phyloP scores from a whole-genome alignment of 1,140 invertebrate species.

The Platyura marginata region DNA sequence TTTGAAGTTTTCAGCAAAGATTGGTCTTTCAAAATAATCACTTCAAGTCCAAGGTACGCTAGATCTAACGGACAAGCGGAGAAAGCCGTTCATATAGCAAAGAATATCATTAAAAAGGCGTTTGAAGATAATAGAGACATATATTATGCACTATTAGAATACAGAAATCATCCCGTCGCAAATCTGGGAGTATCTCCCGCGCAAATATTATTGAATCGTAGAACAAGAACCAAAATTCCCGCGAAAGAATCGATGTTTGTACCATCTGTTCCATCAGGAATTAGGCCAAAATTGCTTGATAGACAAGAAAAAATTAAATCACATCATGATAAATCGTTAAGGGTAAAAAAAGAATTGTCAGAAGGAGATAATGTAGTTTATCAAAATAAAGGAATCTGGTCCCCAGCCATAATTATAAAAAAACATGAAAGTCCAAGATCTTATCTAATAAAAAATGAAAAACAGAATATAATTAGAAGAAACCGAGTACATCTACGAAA shows the following conservation, averaged over 20 bases:
- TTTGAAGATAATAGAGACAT: conserved; percentile 7
- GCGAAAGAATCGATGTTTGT: background rate
- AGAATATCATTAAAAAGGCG: conserved; percentile 12
- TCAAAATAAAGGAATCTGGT: too few species aligned
- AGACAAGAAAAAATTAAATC: too few species aligned
- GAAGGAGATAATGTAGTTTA: too few species aligned
- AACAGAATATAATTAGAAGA: too few species aligned
- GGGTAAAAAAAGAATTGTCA: too few species aligned
- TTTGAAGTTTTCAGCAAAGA: conserved; percentile 11
- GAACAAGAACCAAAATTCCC: conserved; percentile 6
- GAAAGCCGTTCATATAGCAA: conserved; percentile 11
- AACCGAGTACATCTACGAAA: too few species aligned
- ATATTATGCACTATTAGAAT: conserved; percentile 3
- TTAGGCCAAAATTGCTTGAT: too few species aligned
- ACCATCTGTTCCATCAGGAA: too few species aligned
- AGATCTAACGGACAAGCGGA: conserved; percentile 15
- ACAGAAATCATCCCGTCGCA: conserved; percentile 6
- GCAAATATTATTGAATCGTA: conserved; percentile 7
- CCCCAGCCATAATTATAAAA: too few species aligned
- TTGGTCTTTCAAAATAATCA: conserved; percentile 10
- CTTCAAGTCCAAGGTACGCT: conserved; percentile 11
- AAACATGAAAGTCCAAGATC: too few species aligned
- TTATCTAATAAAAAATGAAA: too few species aligned
- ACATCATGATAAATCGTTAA: too few species aligned
- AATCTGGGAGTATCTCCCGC: conserved; percentile 4